Percentiles rank a stretch among this genome's conserved stretches.
These are phyloP conservation scores for Perognathus longimembris DNA, from an alignment of 2,113 vertebrate species.

Conservation along the genomic window DNA sequence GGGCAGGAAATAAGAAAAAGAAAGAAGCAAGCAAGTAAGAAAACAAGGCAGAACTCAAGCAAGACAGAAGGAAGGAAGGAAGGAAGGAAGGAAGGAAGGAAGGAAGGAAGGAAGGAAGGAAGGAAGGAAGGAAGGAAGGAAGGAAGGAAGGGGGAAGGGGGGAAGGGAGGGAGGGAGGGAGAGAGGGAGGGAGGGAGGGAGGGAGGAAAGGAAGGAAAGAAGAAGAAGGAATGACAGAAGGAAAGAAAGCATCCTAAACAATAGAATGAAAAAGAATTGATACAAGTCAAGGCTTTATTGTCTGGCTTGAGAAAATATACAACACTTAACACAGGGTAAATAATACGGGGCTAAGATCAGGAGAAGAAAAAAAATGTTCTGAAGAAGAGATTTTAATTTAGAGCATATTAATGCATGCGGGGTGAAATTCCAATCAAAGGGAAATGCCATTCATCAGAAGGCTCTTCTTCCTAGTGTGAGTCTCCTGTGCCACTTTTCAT, in stretches of 20 bases:
- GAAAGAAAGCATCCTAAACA: too few relatives aligned
- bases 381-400: conserved; percentile 34
- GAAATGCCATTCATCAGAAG: neutral
- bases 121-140: too few relatives aligned
- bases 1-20: neutral
- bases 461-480: neutral
- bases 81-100: too few relatives aligned
- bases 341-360: neutral
- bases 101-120: too few relatives aligned
- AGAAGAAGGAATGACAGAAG: too few relatives aligned
- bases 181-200: neutral
- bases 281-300: neutral
- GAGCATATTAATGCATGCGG: conserved; percentile 3
- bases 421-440: neutral
- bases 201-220: too few relatives aligned
- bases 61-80: too few relatives aligned
- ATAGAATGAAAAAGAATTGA: too few relatives aligned
- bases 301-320: neutral
- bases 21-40: neutral
- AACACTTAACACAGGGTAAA: neutral
- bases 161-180: neutral
- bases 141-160: too few relatives aligned
- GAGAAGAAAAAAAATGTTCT: neutral
- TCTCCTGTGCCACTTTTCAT: conserved; percentile 24
- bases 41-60: too few relatives aligned